A percentile compares a stretch with the other conserved stretches of the same genome.
Conservation (phyloP, 2,797 vertebrate genomes). For the Acrossocheilus fasciatus region DNA sequence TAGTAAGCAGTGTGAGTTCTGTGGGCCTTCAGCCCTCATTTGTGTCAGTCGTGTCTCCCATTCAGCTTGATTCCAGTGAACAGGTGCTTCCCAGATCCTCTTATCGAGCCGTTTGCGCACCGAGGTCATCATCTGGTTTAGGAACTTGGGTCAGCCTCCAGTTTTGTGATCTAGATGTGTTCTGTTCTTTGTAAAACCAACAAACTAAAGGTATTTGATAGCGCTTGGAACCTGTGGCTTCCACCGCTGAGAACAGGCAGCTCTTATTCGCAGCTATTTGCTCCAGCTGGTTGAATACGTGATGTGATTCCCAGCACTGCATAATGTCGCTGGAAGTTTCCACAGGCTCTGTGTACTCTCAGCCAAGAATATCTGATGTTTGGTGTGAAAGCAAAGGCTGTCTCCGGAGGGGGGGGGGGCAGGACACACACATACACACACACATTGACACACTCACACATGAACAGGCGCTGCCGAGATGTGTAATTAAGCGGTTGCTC, state of each 20-base stretch:
- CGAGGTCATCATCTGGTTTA: slow-evolving; percentile 14
- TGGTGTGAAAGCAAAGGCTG: slow-evolving; percentile 62
- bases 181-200: slow-evolving; percentile 28
- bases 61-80: slow-evolving; percentile 62
- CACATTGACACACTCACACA: slow-evolving; percentile 39
- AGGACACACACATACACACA: slow-evolving; percentile 20
- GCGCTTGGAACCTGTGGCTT: slow-evolving; percentile 41
- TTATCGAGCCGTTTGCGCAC: slow-evolving; percentile 20
- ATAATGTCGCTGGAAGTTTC: slow-evolving; percentile 57
- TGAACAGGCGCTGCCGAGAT: slow-evolving; percentile 44
- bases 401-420: slow-evolving; percentile 39
- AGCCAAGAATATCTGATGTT: slow-evolving; percentile 61
- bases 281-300: slow-evolving; percentile 61
- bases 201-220: slow-evolving; percentile 41
- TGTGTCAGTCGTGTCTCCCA: slow-evolving; percentile 61
- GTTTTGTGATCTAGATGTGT: slow-evolving; percentile 14
- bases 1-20: slow-evolving; percentile 17
- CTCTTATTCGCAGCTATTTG: slow-evolving; percentile 53
- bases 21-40: slow-evolving; percentile 29
- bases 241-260: slow-evolving; percentile 41
- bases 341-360: slow-evolving; percentile 55
- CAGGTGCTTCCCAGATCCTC: slow-evolving; percentile 46
- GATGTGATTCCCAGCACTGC: slow-evolving; percentile 51
- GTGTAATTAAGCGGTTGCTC: slow-evolving; percentile 57
- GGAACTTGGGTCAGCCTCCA: background rate